Evolutionary conservation across 2,888 invertebrate species (phyloP).

Genomic region (Aphelenchoides bicaudatus): DNA sequence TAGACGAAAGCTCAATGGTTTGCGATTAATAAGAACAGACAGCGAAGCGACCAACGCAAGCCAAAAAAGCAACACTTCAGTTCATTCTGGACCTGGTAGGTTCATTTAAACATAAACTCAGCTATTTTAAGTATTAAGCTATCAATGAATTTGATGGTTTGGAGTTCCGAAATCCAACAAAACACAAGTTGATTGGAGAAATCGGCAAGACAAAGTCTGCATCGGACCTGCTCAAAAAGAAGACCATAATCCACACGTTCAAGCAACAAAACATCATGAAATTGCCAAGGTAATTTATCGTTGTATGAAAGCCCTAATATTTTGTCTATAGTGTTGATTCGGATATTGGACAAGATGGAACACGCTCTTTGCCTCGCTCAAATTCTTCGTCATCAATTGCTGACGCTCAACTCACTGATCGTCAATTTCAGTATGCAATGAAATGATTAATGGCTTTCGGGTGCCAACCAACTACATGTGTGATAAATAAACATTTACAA

Average conservation of each 20-base stretch:
- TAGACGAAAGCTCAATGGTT: constrained; percentile 25
- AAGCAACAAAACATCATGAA: constrained; percentile 40
- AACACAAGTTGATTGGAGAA: constrained; percentile 35
- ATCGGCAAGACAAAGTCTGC: constrained; percentile 38
- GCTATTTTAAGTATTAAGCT: too few relatives aligned
- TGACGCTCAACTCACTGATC: not conserved
- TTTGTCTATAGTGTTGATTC: constrained; percentile 13
- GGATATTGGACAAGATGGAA: too few relatives aligned
- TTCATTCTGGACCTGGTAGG: too few relatives aligned
- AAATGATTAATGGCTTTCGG: not conserved
- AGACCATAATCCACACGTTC: constrained; percentile 30
- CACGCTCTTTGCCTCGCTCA: constrained; percentile 5
- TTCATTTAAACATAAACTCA: too few relatives aligned
- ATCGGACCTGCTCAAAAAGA: constrained; percentile 30
- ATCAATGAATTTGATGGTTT: constrained; percentile 35
- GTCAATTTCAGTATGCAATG: not conserved
- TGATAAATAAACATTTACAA: not conserved
- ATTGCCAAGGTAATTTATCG: constrained; percentile 25
- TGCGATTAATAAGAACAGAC: constrained; percentile 32
- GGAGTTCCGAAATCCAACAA: too few relatives aligned
- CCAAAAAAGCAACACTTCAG: constrained; percentile 27
- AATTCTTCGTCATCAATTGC: constrained; percentile 7
- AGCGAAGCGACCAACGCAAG: constrained; percentile 28
- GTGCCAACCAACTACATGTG: not conserved
- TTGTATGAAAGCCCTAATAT: not conserved